Conservation (phyloP, 2,113 vertebrate genomes). For the Eulacestoma nigropectus region DNA sequence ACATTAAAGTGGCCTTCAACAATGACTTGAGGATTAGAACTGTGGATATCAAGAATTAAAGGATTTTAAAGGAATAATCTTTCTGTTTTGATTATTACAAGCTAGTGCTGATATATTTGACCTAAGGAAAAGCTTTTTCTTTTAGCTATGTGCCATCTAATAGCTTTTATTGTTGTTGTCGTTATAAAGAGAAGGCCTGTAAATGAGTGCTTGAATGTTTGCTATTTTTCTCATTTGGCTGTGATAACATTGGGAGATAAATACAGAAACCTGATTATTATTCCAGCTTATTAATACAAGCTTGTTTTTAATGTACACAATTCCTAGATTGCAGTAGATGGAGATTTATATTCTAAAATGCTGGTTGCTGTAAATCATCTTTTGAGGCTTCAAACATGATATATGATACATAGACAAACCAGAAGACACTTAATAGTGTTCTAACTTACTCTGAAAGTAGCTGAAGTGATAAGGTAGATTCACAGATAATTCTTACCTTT, state of each 20-base stretch:
- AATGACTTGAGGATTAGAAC: slow-evolving; percentile 39
- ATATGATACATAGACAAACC: not conserved
- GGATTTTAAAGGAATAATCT: slow-evolving; percentile 6
- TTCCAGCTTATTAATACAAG: not conserved
- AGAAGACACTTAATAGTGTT: slow-evolving; percentile 11
- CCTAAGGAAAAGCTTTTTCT: slow-evolving; percentile 22
- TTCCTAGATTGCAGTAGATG: not conserved
- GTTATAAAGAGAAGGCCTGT: slow-evolving; percentile 1
- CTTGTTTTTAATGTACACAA: not conserved
- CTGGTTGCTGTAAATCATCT: not conserved
- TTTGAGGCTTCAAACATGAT: not conserved
- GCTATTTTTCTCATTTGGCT: not conserved
- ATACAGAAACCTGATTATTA: slow-evolving; percentile 3
- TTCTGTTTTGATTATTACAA: slow-evolving; percentile 15
- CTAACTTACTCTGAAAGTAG: slow-evolving; percentile 37
- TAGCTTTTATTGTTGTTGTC: slow-evolving; percentile 41
- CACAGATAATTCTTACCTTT: slow-evolving; percentile 38
- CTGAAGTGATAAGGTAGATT: slow-evolving; percentile 59
- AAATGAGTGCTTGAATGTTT: slow-evolving; percentile 7
- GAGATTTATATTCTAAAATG: not conserved
- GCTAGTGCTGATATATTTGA: slow-evolving; percentile 36
- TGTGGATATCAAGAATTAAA: slow-evolving; percentile 39
- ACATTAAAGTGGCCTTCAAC: slow-evolving; percentile 26
- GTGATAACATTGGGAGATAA: not conserved
- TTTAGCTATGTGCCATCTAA: not conserved